Evolutionary conservation across 2,113 vertebrate species (phyloP).

Genomic region (Brachionichthys hirsutus): DNA sequence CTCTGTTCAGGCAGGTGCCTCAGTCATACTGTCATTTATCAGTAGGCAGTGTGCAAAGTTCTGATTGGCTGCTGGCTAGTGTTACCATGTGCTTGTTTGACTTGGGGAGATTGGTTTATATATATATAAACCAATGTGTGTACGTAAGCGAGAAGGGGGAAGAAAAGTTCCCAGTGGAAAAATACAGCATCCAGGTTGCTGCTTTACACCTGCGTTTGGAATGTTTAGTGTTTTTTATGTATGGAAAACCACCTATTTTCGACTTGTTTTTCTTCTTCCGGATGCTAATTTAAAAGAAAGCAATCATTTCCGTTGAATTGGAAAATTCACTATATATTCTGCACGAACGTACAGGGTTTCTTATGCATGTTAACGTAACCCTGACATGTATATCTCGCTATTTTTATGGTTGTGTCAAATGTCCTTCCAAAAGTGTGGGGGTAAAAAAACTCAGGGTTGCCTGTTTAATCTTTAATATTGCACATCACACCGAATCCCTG

Average conservation of each 20-base stretch:
- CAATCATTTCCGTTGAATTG: too few relatives aligned
- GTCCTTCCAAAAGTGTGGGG: slow-evolving; percentile 10
- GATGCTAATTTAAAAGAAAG: too few relatives aligned
- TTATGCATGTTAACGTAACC: neutral
- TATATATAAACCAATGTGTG: too few relatives aligned
- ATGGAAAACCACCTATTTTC: too few relatives aligned
- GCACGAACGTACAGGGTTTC: neutral
- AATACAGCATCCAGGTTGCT: slow-evolving; percentile 6
- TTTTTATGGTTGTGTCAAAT: neutral
- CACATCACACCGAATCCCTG: slow-evolving; percentile 43
- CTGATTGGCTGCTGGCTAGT: slow-evolving; percentile 52
- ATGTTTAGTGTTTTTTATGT: neutral
- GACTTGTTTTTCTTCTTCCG: too few relatives aligned
- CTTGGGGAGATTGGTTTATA: slow-evolving; percentile 6
- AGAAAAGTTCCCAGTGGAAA: slow-evolving; percentile 16
- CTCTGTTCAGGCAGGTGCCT: slow-evolving; percentile 42
- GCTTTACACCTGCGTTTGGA: neutral
- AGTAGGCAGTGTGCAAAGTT: slow-evolving; percentile 39
- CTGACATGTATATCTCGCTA: neutral
- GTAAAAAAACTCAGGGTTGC: slow-evolving; percentile 16
- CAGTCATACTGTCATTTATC: slow-evolving; percentile 50
- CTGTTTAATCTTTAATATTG: slow-evolving; percentile 66
- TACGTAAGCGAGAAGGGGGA: slow-evolving; percentile 2
- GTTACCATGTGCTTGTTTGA: slow-evolving; percentile 63
- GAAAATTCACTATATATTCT: neutral